These are phyloP conservation scores for Parotocinclus haroldoi DNA, from an alignment of 2,797 vertebrate genomes.

Conservation along the genomic window DNA sequence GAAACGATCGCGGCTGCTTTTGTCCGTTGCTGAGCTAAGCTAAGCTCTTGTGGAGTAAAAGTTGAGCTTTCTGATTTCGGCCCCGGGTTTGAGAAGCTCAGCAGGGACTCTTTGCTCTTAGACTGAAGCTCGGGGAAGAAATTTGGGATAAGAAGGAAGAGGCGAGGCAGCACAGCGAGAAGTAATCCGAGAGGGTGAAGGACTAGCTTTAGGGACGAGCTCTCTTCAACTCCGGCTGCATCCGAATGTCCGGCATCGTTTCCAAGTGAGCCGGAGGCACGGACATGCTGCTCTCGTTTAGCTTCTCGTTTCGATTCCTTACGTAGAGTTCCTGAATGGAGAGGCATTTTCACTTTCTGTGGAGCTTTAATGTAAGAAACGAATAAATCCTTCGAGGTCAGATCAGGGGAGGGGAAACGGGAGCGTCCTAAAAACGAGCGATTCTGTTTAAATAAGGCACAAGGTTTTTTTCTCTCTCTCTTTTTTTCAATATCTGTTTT, in stretches of 20 bases:
- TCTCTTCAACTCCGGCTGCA: background rate
- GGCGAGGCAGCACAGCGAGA: no score
- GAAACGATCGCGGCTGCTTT: background rate
- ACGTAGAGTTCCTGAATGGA: background rate
- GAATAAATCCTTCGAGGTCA: no score
- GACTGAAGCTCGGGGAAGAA: background rate
- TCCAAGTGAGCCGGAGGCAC: slow-evolving; percentile 7
- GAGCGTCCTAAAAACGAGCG: no score
- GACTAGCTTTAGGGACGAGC: background rate
- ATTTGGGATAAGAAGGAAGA: slow-evolving; percentile 1
- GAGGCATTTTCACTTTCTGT: background rate
- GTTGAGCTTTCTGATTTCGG: background rate
- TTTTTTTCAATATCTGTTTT: no score
- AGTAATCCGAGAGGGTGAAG: slow-evolving; percentile 3
- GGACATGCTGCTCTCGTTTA: slow-evolving; percentile 37
- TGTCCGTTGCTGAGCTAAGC: background rate
- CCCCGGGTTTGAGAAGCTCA: background rate
- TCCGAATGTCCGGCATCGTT: slow-evolving; percentile 28
- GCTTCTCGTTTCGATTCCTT: background rate
- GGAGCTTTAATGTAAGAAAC: background rate
- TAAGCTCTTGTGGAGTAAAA: background rate
- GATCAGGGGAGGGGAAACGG: no score
- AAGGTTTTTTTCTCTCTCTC: no score
- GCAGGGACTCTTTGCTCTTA: background rate
- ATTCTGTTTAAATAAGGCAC: no score